A percentile compares a stretch with the other conserved stretches of the same genome.
Conservation (phyloP, 2,888 invertebrate genomes). For the Lingula anatina region DNA sequence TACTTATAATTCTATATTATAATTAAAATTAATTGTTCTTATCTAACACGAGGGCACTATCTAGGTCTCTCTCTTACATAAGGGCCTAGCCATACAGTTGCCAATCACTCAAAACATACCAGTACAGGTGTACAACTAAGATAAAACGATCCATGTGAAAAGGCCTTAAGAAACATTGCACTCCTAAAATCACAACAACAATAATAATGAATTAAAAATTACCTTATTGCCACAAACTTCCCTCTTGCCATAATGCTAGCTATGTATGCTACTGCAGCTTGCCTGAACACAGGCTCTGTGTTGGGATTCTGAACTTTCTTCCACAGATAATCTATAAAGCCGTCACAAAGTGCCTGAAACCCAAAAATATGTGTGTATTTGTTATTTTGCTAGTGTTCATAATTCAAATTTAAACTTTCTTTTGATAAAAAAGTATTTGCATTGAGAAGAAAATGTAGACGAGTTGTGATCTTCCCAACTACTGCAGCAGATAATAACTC, state of each 20-base stretch:
- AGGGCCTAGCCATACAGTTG: conserved; percentile 1
- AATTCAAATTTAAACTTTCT: too few species aligned
- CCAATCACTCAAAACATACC: not conserved
- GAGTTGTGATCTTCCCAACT: not conserved
- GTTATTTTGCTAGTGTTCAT: too few species aligned
- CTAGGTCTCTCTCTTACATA: too few species aligned
- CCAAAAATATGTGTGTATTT: too few species aligned
- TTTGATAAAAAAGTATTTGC: too few species aligned
- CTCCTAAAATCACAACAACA: too few species aligned
- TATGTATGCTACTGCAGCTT: conserved; percentile 69
- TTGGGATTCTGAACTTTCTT: conserved; percentile 66
- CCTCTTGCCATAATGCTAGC: conserved; percentile 70
- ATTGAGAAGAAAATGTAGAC: not conserved
- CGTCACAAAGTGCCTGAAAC: conserved; percentile 55
- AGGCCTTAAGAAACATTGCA: too few species aligned
- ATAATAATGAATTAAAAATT: too few species aligned
- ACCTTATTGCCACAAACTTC: conserved; percentile 62
- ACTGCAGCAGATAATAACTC: not conserved
- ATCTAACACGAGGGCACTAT: too few species aligned
- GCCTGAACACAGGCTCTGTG: conserved; percentile 62
- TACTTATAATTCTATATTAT: too few species aligned
- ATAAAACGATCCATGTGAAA: too few species aligned
- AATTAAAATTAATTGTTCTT: too few species aligned
- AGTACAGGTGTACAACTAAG: not conserved
- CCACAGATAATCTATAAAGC: conserved; percentile 70